A percentile compares a stretch with the other conserved stretches of the same genome.
phyloP scores from a whole-genome alignment of 2,797 vertebrate genomes.

The Silurus lanzhouensis region DNA sequence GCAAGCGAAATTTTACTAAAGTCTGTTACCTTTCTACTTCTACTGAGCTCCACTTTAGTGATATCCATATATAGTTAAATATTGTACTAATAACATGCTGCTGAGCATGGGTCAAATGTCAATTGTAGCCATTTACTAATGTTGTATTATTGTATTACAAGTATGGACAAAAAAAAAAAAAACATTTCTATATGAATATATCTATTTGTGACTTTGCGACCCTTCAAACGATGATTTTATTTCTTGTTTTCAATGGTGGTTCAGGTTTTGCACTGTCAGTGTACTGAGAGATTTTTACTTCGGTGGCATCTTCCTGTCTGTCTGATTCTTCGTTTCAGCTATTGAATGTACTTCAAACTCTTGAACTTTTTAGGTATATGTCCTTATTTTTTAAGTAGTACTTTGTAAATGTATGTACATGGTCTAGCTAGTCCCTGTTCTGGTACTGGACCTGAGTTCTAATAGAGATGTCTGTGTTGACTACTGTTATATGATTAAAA shows the following conservation, averaged over 20 bases:
- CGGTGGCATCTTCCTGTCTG: constrained; percentile 66
- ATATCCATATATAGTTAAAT: constrained; percentile 78
- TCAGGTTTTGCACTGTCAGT: constrained; percentile 66
- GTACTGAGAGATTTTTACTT: constrained; percentile 71
- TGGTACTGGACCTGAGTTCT: constrained; percentile 67
- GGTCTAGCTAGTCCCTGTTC: constrained; percentile 70
- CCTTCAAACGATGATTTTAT: constrained; percentile 71
- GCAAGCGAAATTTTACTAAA: constrained; percentile 72
- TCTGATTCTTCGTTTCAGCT: constrained; percentile 73
- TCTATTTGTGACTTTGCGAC: constrained; percentile 77
- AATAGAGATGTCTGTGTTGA: constrained; percentile 43
- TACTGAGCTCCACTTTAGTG: constrained; percentile 72
- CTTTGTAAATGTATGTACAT: constrained; percentile 76
- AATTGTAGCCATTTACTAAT: constrained; percentile 79
- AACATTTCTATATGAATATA: constrained; percentile 77
- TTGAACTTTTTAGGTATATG: constrained; percentile 74
- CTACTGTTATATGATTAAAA: constrained; percentile 47
- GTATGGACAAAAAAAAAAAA: constrained; percentile 66
- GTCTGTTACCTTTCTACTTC: constrained; percentile 75
- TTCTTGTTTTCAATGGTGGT: constrained; percentile 62
- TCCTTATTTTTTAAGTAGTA: constrained; percentile 74
- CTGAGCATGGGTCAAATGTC: constrained; percentile 72
- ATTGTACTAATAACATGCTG: constrained; percentile 78
- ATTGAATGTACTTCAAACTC: constrained; percentile 75
- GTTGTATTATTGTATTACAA: constrained; percentile 79